Evolutionary conservation across 1,140 invertebrate species (phyloP), one percentile per base, ranked within the genome.

Genomic region (Habropoda laboriosa): DNA sequence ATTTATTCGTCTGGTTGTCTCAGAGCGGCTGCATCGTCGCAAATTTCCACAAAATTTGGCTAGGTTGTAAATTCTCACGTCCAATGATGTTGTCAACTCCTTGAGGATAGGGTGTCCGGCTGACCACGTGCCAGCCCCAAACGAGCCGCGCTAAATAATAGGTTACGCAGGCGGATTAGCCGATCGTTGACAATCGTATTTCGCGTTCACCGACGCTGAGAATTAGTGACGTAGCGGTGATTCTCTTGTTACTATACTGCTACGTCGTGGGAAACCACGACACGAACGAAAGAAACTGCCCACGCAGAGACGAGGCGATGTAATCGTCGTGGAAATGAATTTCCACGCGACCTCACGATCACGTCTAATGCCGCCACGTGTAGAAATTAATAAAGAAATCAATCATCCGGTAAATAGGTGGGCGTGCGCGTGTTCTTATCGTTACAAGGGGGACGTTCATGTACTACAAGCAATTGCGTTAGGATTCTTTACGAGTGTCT

Each of bases 381-480:
- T 45, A 55, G 47, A 55, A 75, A 75, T 75, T 75, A 75, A 66
- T 35, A 64, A 75, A 66, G 60, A 51, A 16, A 66, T 75, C 42
- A 32, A 66, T 75, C 60, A 66, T 8, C 1, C 18, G 13, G 32
- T 55, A 55, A 66, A n/a, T 24, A 13, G 13, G 49, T 53, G 66
- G 24, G 12, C 35, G 45, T 51, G 13, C 53, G 35, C 21, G 21
- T 0, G 47, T 35, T 58, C 38, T 42, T 51, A 66, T 66, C 60
- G 18, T n/a, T 32, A 72, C 55, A 47, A 47, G 12, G 7, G 18
- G 7, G 13, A 60, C 16, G n/a, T n/a, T 42, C 35, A 32, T 66
- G 35, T 53, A 42, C 8, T 64, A 66, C 38, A 42, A 18, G 38
- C 24, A 21, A 75, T 53, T 66, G 21, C n/a, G 18, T 21, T 40